Evolutionary conservation across 2,113 vertebrate species (phyloP).

Genomic region (Oncorhynchus mykiss): DNA sequence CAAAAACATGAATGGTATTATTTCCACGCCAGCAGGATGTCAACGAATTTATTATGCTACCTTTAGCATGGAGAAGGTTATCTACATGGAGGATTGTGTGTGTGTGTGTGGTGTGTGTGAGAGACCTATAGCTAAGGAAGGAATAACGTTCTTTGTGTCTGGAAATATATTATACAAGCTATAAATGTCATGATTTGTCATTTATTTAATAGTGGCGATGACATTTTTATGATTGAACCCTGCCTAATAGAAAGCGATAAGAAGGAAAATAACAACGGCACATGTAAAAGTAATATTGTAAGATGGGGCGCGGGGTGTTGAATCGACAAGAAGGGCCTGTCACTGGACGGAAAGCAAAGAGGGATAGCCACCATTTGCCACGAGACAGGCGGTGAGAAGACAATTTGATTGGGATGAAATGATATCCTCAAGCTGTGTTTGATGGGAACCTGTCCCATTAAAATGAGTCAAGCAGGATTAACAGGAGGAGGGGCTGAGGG

Average conservation of each 20-base stretch:
- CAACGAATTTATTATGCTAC: not conserved
- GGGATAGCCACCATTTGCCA: slow-evolving; percentile 6
- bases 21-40: slow-evolving; percentile 3
- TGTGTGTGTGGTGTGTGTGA: not conserved
- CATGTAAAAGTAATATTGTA: slow-evolving; percentile 50
- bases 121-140: slow-evolving; percentile 20
- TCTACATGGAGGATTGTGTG: not conserved
- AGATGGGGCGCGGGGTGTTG: slow-evolving; percentile 19
- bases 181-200: slow-evolving; percentile 65
- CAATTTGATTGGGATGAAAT: slow-evolving; percentile 47
- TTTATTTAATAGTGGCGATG: slow-evolving; percentile 49
- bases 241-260: slow-evolving; percentile 63
- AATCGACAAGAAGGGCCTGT: slow-evolving; percentile 14
- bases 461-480: slow-evolving; percentile 55
- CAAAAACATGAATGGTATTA: slow-evolving; percentile 1
- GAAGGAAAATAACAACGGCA: slow-evolving; percentile 55
- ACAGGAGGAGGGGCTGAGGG: slow-evolving; percentile 2
- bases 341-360: not conserved
- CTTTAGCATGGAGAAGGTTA: slow-evolving; percentile 18
- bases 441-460: slow-evolving; percentile 57
- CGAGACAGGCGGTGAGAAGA: slow-evolving; percentile 39
- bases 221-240: slow-evolving; percentile 65
- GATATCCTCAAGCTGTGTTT: slow-evolving; percentile 21
- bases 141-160: slow-evolving; percentile 49
- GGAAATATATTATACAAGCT: slow-evolving; percentile 45